phyloP scores from a whole-genome alignment of 2,113 vertebrate genomes.

The Brachyistius frenatus region DNA sequence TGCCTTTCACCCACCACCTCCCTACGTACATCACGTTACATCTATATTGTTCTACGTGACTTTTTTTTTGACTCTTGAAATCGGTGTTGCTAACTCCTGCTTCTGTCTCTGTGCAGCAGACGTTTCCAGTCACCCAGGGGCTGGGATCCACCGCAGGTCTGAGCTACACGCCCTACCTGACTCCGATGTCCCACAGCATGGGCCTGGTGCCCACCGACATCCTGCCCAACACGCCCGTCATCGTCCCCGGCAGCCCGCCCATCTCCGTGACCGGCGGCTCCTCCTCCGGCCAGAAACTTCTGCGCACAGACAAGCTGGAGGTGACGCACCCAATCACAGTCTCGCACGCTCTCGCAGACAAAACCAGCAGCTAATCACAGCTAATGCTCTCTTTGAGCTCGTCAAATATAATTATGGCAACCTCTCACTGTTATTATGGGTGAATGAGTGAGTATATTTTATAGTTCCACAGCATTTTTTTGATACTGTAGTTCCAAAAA shows the following conservation, averaged over 20 bases:
- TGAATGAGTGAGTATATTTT: no score
- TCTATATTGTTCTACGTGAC: no score
- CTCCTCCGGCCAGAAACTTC: slow-evolving; percentile 93
- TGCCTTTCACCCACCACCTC: slow-evolving; percentile 26
- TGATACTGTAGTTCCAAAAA: no score
- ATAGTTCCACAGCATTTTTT: no score
- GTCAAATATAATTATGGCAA: no score
- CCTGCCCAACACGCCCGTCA: slow-evolving; percentile 90
- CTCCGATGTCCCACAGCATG: slow-evolving; percentile 95
- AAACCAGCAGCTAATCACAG: no score
- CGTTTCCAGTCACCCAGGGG: slow-evolving; percentile 94
- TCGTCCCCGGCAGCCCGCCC: slow-evolving; percentile 95
- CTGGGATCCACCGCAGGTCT: slow-evolving; percentile 93
- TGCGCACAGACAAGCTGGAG: slow-evolving; percentile 99
- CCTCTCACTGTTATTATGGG: no score
- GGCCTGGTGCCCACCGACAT: slow-evolving; percentile 98
- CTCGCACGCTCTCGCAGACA: no score
- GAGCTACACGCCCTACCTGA: slow-evolving; percentile 97
- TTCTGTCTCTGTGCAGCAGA: slow-evolving; percentile 85
- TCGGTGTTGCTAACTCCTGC: not conserved
- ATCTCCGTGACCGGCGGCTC: slow-evolving; percentile 89
- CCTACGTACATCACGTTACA: slow-evolving; percentile 17
- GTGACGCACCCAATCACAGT: slow-evolving; percentile 80
- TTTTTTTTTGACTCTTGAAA: no score
- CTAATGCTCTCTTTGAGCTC: no score